phyloP scores from a whole-genome alignment of 1,140 invertebrate species.

The Psix sp. region DNA sequence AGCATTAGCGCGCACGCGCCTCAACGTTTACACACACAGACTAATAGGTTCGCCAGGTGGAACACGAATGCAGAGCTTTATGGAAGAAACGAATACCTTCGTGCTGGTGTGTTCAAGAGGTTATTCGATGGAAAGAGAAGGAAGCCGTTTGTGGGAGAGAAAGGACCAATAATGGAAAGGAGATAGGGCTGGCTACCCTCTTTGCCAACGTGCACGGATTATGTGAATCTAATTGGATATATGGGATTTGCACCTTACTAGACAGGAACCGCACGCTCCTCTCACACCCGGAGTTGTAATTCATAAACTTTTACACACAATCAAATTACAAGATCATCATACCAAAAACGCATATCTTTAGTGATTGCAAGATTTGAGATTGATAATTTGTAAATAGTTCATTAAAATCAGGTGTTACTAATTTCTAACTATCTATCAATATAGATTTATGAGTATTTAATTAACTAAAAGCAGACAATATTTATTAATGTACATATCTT shows the following conservation, averaged over 20 bases:
- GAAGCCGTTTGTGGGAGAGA: slow-evolving; percentile 41
- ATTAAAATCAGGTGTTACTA: no score
- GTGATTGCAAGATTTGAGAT: no score
- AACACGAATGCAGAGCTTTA: not conserved
- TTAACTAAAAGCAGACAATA: no score
- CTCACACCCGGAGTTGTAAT: slow-evolving; percentile 19
- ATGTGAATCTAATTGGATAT: slow-evolving; percentile 76
- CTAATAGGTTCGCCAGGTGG: not conserved
- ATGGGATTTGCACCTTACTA: slow-evolving; percentile 70
- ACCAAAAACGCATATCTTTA: no score
- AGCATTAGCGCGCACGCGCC: slow-evolving; percentile 45
- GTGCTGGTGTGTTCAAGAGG: slow-evolving; percentile 26
- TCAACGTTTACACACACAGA: not conserved
- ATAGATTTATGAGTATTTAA: no score
- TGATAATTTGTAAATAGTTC: no score
- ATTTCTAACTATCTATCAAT: no score
- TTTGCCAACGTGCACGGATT: slow-evolving; percentile 69
- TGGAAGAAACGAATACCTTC: slow-evolving; percentile 15
- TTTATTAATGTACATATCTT: no score
- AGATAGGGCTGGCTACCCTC: slow-evolving; percentile 54
- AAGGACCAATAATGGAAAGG: slow-evolving; percentile 39
- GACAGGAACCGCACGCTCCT: slow-evolving; percentile 21
- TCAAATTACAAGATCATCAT: no score
- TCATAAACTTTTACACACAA: slow-evolving; percentile 42
- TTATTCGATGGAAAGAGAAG: slow-evolving; percentile 41